Base-by-base conservation (phyloP, 2,888 invertebrate species). In the Rhagonycha fulva region DNA sequence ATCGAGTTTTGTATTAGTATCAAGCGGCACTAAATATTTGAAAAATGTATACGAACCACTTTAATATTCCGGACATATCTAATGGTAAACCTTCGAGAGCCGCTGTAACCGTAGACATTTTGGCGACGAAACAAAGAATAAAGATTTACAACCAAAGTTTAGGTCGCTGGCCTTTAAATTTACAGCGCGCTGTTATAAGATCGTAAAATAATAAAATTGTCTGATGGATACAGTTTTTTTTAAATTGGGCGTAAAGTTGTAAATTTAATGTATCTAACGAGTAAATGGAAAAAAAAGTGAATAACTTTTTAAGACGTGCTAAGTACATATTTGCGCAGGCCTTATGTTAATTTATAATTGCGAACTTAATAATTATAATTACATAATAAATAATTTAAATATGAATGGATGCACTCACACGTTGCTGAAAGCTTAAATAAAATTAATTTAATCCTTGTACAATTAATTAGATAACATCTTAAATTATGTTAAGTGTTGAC, bases 71-170 rank as follows among this genome's bases (percentile, higher is more conserved):
- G 71, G 71, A 32, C 68, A 62, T 71, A 68, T 67, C 32, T 68
- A 75, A 75, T 72, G 14, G 32, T 70, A 72, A 72, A 70, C 67
- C 67, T 66, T 71, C 19, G 26, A 74, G 70, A 60, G 74, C 68
- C 63, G 71, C 68, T 62, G 66, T 75, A 74, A 74, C 73, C 72
- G 76, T 76, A 82, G 82, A 82, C 82, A 80, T 80, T 82, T 81
- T 81, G 82, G 82, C 81, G 82, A 82, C 82, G 78, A 80, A 80
- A 81, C 81, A 81, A 80, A 81, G 80, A 79, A 81, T 76, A 76
- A 79, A 80, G 80, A 81, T 80, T 80, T 80, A 80, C 76, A 79
- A 71, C 76, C 24, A 78, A 78, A 81, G 78, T 78, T 75, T 81
- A 76, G 80, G 78, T 81, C 80, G 77, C 76, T 77, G 76, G 74